A percentile compares a stretch with the other conserved stretches of the same genome.
These are phyloP conservation scores for Carassius gibelio DNA, from an alignment of 2,113 vertebrate genomes.

Conservation along the genomic window DNA sequence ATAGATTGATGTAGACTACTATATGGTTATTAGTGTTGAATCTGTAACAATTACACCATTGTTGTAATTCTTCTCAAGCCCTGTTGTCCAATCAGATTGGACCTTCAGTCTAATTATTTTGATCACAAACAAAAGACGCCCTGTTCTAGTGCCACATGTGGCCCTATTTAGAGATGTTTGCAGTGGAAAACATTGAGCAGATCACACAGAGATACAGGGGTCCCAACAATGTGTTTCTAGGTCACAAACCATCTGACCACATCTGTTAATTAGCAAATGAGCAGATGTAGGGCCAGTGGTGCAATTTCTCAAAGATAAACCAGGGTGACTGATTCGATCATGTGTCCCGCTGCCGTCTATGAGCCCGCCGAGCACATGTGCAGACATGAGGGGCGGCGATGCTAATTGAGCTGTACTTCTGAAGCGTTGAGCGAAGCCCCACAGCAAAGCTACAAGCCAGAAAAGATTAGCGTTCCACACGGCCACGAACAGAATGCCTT, in stretches of 20 bases:
- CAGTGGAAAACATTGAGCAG: background rate
- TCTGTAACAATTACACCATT: background rate
- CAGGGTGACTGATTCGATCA: constrained; percentile 23
- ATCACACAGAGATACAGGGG: background rate
- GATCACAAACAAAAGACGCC: background rate
- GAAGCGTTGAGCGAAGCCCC: constrained; percentile 58
- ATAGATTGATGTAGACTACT: background rate
- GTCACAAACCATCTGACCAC: constrained; percentile 31
- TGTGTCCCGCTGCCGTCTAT: constrained; percentile 13
- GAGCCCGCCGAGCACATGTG: constrained; percentile 60
- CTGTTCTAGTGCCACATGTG: constrained; percentile 1
- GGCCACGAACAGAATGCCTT: constrained; percentile 75
- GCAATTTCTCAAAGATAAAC: background rate
- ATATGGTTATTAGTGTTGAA: background rate
- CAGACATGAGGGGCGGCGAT: constrained; percentile 50
- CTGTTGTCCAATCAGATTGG: constrained; percentile 6
- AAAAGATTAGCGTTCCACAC: constrained; percentile 78
- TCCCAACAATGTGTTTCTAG: background rate
- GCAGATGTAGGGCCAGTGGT: background rate
- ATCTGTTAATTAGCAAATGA: constrained; percentile 9
- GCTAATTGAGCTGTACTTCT: constrained; percentile 55
- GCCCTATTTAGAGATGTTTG: constrained; percentile 1
- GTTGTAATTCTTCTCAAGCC: background rate
- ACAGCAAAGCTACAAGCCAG: constrained; percentile 75
- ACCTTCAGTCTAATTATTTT: constrained; percentile 17